A percentile compares a stretch with the other conserved stretches of the same genome.
phyloP scores from a whole-genome alignment of 2,888 invertebrate species.

The Papilio elwesi region DNA sequence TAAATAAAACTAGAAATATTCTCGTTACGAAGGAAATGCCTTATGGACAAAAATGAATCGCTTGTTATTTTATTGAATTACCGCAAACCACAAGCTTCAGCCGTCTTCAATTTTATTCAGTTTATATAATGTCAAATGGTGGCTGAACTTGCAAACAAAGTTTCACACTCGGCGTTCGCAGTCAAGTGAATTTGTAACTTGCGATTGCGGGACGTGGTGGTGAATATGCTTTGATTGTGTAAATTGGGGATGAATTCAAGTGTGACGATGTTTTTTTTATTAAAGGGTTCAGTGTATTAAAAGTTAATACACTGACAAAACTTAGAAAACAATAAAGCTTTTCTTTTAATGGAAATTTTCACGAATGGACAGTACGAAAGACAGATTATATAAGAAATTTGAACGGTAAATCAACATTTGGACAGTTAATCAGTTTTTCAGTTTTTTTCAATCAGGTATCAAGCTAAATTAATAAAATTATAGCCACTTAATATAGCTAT shows the following conservation, averaged over 20 bases:
- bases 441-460: too few species aligned
- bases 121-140: slow-evolving; percentile 68
- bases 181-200: slow-evolving; percentile 66
- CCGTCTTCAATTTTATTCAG: slow-evolving; percentile 55
- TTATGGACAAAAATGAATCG: too few species aligned
- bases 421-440: too few species aligned
- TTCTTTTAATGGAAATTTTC: too few species aligned
- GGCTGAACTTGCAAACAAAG: slow-evolving; percentile 57
- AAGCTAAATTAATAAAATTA: too few species aligned
- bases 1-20: too few species aligned
- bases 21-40: too few species aligned
- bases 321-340: background rate
- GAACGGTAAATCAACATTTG: too few species aligned
- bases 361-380: too few species aligned
- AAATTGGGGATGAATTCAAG: slow-evolving; percentile 38
- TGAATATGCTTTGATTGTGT: slow-evolving; percentile 77
- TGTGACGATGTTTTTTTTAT: slow-evolving; percentile 21
- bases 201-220: slow-evolving; percentile 56
- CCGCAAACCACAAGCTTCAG: background rate
- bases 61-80: background rate
- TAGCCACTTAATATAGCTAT: too few species aligned
- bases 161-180: slow-evolving; percentile 51
- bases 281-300: slow-evolving; percentile 45
- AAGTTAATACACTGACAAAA: background rate
- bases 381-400: too few species aligned